Percentiles rank a stretch among this genome's conserved stretches.
These are phyloP conservation scores for Clangula hyemalis DNA, from an alignment of 2,797 vertebrate species.

Conservation along the genomic window DNA sequence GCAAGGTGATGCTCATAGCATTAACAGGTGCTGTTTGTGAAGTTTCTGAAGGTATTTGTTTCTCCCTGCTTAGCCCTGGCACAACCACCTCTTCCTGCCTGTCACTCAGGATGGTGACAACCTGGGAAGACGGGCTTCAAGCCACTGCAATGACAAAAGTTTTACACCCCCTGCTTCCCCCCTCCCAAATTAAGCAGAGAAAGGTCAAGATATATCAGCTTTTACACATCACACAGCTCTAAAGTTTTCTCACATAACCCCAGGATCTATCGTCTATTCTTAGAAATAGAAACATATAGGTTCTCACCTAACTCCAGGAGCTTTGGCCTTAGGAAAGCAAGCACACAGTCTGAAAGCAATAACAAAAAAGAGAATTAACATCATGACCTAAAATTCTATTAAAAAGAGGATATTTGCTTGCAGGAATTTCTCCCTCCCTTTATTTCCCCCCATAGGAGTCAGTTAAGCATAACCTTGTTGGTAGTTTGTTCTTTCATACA, in stretches of 20 bases:
- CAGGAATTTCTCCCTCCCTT: background rate
- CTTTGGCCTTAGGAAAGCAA: background rate
- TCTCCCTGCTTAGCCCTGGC: background rate
- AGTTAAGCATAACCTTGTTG: conserved; percentile 29
- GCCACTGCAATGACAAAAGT: background rate
- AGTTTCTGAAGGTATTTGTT: background rate
- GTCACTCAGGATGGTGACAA: background rate
- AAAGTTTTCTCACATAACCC: background rate
- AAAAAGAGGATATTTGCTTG: background rate
- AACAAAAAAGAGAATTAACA: background rate
- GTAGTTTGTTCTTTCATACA: conserved; percentile 28
- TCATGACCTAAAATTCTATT: background rate
- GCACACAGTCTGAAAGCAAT: background rate
- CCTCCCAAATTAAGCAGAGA: background rate
- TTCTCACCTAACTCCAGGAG: background rate
- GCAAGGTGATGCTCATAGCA: background rate
- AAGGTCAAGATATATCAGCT: background rate
- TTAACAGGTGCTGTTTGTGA: background rate
- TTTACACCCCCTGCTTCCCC: background rate
- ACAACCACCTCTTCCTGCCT: background rate
- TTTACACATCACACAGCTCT: background rate
- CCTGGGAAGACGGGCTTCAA: background rate
- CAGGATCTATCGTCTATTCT: background rate
- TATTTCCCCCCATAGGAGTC: background rate
- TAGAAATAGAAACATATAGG: background rate